Conservation (phyloP, 2,888 invertebrate genomes). For the Nebria salina region DNA sequence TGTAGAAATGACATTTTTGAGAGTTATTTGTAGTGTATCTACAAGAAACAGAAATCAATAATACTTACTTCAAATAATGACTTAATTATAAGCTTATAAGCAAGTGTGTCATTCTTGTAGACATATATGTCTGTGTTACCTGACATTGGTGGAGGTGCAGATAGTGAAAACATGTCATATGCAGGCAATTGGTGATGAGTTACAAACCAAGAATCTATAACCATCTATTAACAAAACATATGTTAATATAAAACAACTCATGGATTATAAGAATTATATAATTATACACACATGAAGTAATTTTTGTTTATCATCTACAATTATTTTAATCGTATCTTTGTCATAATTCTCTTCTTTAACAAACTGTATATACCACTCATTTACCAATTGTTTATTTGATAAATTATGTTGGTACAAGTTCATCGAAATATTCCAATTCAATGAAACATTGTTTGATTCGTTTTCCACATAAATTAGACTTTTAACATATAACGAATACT, state of each 20-base stretch:
- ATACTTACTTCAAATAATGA: not conserved
- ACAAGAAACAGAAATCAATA: too few species aligned
- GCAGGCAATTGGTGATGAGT: not conserved
- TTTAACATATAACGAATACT: not conserved
- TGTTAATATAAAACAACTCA: not conserved
- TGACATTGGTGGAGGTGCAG: not conserved
- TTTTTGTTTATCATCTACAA: not conserved
- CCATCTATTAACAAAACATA: not conserved
- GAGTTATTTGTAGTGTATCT: too few species aligned
- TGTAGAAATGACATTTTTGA: too few species aligned
- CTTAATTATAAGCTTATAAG: not conserved
- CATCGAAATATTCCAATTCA: not conserved
- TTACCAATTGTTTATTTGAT: not conserved
- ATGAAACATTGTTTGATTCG: not conserved
- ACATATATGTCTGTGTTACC: not conserved
- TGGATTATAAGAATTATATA: not conserved
- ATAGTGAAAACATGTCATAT: not conserved
- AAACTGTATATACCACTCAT: not conserved
- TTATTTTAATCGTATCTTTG: not conserved
- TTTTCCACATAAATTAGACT: not conserved
- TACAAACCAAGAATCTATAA: not conserved
- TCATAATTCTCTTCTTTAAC: not conserved
- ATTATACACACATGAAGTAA: not conserved
- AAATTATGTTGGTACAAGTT: not conserved
- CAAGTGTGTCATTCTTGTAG: not conserved